Conservation (phyloP, 2,113 vertebrate genomes). For the Suricata suricatta region DNA sequence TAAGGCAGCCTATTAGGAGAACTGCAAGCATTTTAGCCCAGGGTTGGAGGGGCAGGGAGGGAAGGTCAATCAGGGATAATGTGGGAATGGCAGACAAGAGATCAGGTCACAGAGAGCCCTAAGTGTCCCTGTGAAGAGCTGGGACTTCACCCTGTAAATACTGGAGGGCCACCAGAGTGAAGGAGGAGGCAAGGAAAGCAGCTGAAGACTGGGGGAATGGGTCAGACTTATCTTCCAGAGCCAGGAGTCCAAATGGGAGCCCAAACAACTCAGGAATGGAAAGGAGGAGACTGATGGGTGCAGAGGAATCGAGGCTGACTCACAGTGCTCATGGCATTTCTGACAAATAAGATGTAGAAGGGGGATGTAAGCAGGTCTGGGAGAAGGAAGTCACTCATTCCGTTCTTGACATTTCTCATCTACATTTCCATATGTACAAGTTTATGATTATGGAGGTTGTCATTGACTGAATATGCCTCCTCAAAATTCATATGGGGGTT, state of each 20-base stretch:
- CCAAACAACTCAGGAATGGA: background rate
- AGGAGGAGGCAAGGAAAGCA: background rate
- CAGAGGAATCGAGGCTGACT: background rate
- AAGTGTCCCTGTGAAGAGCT: background rate
- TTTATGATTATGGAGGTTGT: background rate
- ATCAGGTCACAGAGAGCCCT: background rate
- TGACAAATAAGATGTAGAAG: background rate
- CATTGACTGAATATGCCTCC: background rate
- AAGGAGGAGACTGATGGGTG: background rate
- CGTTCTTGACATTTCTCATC: background rate
- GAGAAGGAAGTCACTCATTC: background rate
- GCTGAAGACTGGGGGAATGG: background rate
- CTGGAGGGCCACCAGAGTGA: background rate
- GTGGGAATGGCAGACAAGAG: background rate
- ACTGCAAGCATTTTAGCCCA: background rate
- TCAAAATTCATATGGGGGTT: background rate
- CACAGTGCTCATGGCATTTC: background rate
- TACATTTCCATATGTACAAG: background rate
- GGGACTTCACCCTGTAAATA: background rate
- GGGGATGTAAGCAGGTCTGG: background rate
- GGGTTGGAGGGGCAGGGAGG: too few relatives aligned
- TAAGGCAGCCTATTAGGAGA: background rate
- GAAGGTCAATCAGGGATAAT: background rate
- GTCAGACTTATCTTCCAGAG: background rate
- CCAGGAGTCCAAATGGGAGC: background rate